These are phyloP conservation scores for Prosopocoilus inquinatus DNA, from an alignment of 2,888 invertebrate genomes.

Conservation along the genomic window DNA sequence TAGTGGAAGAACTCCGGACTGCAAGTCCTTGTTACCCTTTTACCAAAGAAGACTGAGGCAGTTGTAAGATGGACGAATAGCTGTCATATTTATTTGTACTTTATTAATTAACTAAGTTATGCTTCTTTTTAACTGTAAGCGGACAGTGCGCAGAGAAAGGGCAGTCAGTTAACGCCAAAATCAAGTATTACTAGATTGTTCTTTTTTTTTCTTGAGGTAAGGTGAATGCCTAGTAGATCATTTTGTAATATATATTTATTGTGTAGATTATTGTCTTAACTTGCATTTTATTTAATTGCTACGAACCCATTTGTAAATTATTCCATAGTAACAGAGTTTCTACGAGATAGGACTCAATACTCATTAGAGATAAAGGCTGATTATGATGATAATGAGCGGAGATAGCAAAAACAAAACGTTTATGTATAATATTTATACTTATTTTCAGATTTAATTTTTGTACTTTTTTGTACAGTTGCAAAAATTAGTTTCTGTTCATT, in stretches of 20 bases:
- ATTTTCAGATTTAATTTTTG: slow-evolving; percentile 8
- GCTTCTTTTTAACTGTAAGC: slow-evolving; percentile 6
- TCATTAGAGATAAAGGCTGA: slow-evolving; percentile 51
- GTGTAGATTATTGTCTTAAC: not conserved
- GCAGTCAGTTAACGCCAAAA: slow-evolving; percentile 1
- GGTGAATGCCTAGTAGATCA: not conserved
- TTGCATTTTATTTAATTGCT: slow-evolving; percentile 20
- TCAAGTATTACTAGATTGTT: slow-evolving; percentile 1
- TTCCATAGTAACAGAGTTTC: slow-evolving; percentile 33
- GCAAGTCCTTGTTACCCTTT: slow-evolving; percentile 53
- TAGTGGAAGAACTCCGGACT: slow-evolving; percentile 48
- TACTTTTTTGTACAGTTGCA: slow-evolving; percentile 8
- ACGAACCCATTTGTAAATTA: slow-evolving; percentile 22
- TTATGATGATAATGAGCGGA: slow-evolving; percentile 19
- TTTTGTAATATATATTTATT: not conserved
- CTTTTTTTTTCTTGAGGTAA: not conserved
- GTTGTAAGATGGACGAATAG: slow-evolving; percentile 36
- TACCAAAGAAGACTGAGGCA: slow-evolving; percentile 60
- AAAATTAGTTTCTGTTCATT: slow-evolving; percentile 5
- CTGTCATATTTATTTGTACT: slow-evolving; percentile 42
- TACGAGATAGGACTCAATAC: slow-evolving; percentile 41
- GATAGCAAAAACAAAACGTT: slow-evolving; percentile 6
- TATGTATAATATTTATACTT: slow-evolving; percentile 17
- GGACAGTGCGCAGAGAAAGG: not conserved
- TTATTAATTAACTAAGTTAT: slow-evolving; percentile 12